These are phyloP conservation scores for Pyxicephalus adspersus DNA, from an alignment of 2,113 vertebrate species.

Conservation along the genomic window DNA sequence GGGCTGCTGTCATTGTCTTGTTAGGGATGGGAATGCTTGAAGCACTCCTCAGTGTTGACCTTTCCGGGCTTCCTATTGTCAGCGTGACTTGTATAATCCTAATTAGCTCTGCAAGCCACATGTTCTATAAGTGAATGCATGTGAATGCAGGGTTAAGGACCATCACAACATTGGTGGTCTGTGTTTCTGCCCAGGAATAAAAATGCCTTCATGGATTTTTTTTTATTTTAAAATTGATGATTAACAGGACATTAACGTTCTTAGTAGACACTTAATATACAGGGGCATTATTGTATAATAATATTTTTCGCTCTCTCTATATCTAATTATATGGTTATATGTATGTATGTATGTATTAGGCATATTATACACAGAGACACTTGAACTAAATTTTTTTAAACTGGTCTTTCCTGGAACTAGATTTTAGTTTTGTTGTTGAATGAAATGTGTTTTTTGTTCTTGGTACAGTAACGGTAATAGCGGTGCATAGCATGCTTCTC, in stretches of 20 bases:
- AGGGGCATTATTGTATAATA: background rate
- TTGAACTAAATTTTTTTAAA: too few species aligned
- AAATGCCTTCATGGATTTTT: background rate
- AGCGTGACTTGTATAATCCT: constrained; percentile 76
- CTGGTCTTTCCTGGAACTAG: too few species aligned
- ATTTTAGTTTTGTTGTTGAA: background rate
- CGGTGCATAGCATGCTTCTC: background rate
- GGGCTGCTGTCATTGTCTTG: background rate
- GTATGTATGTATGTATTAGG: too few species aligned
- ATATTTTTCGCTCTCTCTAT: background rate
- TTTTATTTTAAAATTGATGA: background rate
- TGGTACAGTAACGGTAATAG: background rate
- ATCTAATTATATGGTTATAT: too few species aligned
- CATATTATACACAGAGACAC: too few species aligned
- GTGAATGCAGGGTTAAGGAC: constrained; percentile 65
- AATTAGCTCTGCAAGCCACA: constrained; percentile 71
- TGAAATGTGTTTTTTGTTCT: background rate
- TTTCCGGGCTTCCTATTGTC: constrained; percentile 68
- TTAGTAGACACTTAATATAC: background rate
- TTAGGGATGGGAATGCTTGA: constrained; percentile 66
- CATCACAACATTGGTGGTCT: constrained; percentile 73
- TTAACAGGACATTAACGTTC: background rate
- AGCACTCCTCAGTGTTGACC: constrained; percentile 72
- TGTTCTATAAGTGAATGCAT: constrained; percentile 67
- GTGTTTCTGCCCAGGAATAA: constrained; percentile 49